These are phyloP conservation scores for Serinus canaria DNA, from an alignment of 2,113 vertebrate species.

Conservation along the genomic window DNA sequence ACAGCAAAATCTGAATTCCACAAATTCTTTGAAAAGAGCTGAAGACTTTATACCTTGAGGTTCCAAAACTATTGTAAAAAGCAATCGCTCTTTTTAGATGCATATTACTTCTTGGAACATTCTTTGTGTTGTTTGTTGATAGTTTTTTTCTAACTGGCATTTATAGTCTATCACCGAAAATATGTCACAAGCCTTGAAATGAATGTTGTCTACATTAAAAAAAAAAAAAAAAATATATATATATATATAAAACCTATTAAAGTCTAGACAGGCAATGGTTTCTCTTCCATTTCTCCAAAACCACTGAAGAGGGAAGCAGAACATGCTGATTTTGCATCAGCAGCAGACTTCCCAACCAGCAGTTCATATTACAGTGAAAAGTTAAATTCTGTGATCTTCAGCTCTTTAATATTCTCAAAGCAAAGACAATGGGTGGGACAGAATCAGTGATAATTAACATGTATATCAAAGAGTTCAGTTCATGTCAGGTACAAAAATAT, in stretches of 20 bases:
- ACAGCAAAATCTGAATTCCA: not conserved
- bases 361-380: not conserved
- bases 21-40: not conserved
- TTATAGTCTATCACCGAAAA: not conserved
- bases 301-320: conserved; percentile 34
- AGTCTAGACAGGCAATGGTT: conserved; percentile 28
- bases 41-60: not conserved
- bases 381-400: conserved; percentile 6
- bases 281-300: conserved; percentile 23
- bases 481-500: not conserved
- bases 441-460: not conserved
- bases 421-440: not conserved
- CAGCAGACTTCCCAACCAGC: not conserved
- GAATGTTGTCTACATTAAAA: not conserved
- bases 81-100: not conserved
- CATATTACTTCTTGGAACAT: not conserved
- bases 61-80: not conserved
- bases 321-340: conserved; percentile 1
- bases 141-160: not conserved
- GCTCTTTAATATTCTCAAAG: conserved; percentile 10
- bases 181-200: not conserved
- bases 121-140: not conserved
- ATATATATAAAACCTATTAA: not conserved
- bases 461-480: not conserved
- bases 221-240: not conserved